Conservation (phyloP, 1,140 invertebrate species). For the Aphaenogaster floridana region DNA sequence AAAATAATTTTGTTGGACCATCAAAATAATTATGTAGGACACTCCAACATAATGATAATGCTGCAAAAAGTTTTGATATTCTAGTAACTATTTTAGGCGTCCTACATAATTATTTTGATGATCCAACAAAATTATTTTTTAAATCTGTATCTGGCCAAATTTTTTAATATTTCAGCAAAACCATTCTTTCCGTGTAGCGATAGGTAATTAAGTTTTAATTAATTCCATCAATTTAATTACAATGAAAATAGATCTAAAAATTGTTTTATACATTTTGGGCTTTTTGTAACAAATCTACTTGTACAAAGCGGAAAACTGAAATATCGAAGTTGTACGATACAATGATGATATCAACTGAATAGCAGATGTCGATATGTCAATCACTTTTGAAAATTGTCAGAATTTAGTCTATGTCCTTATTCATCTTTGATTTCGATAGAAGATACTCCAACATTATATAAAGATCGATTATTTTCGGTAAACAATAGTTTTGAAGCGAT, state of each 20-base stretch:
- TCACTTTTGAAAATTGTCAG: constrained; percentile 64
- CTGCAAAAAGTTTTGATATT: too few species aligned
- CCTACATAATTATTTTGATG: too few species aligned
- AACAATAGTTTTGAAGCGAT: constrained; percentile 14
- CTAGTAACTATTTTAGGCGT: too few species aligned
- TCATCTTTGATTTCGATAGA: constrained; percentile 31
- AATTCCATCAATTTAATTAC: constrained; percentile 24
- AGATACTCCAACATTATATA: constrained; percentile 29
- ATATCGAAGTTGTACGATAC: constrained; percentile 56
- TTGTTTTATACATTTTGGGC: neutral
- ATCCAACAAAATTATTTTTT: too few species aligned
- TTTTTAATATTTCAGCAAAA: too few species aligned
- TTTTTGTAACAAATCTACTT: constrained; percentile 9
- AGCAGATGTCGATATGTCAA: constrained; percentile 72
- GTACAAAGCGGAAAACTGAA: constrained; percentile 37
- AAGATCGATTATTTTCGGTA: neutral
- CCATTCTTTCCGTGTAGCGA: neutral
- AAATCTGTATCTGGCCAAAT: too few species aligned
- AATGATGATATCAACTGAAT: constrained; percentile 65
- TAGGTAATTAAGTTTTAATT: constrained; percentile 36
- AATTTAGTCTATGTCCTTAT: constrained; percentile 54
- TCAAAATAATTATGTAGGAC: too few species aligned
- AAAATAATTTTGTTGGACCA: too few species aligned
- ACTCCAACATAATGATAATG: too few species aligned
- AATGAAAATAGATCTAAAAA: neutral